These are phyloP conservation scores for Tribolium madens DNA, from an alignment of 1,140 invertebrate species.

Conservation along the genomic window DNA sequence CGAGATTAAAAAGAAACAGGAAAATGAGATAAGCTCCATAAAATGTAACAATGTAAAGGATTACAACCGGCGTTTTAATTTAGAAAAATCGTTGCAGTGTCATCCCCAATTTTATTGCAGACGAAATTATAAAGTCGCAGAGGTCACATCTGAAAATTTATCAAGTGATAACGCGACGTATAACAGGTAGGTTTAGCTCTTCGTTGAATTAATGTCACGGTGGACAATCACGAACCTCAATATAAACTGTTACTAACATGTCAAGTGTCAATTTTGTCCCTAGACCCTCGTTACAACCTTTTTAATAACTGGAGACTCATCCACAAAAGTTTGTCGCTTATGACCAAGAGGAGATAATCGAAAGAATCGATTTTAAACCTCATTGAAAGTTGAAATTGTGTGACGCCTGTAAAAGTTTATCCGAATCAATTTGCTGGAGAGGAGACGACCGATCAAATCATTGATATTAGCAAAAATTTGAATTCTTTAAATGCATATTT, in stretches of 20 bases:
- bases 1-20: constrained; percentile 40
- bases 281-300: not conserved
- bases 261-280: constrained; percentile 21
- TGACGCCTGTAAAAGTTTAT: not conserved
- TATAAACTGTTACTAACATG: constrained; percentile 14
- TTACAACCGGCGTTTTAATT: constrained; percentile 34
- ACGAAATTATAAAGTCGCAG: constrained; percentile 25
- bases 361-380: not conserved
- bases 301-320: not conserved
- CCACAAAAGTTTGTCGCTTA: not conserved
- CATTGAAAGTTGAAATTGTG: not conserved
- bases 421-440: not conserved
- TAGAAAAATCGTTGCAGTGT: constrained; percentile 33
- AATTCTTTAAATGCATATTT: too few relatives aligned
- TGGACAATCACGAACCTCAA: not conserved
- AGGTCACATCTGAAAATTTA: constrained; percentile 1
- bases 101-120: constrained; percentile 30
- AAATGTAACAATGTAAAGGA: constrained; percentile 41
- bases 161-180: constrained; percentile 16
- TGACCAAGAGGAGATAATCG: not conserved
- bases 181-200: constrained; percentile 5
- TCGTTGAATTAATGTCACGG: constrained; percentile 11
- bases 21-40: constrained; percentile 37
- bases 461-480: too few relatives aligned
- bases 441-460: not conserved